These are phyloP conservation scores for Idaea straminata DNA, from an alignment of 2,888 invertebrate species.

Conservation along the genomic window DNA sequence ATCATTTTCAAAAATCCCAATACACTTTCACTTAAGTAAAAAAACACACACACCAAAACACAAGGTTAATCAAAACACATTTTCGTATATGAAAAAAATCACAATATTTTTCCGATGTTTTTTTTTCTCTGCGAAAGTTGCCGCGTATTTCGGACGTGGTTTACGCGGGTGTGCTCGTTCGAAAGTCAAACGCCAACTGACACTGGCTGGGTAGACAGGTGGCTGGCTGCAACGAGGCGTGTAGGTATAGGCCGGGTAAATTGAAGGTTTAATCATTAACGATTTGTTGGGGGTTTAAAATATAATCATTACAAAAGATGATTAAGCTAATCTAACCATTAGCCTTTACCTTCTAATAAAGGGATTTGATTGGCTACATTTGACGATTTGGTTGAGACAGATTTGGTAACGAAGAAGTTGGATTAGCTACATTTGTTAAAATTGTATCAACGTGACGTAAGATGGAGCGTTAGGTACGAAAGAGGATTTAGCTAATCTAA, in stretches of 20 bases:
- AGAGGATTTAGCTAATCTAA: too few species aligned
- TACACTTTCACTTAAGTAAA: constrained; percentile 65
- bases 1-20: constrained; percentile 59
- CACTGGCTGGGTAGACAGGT: constrained; percentile 57
- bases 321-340: too few species aligned
- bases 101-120: constrained; percentile 12
- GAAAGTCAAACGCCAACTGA: constrained; percentile 75
- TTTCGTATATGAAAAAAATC: constrained; percentile 8
- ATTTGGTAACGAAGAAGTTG: too few species aligned
- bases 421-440: too few species aligned
- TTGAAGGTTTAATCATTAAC: constrained; percentile 45
- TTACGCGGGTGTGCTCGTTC: constrained; percentile 56
- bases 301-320: too few species aligned
- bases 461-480: too few species aligned
- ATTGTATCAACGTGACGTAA: too few species aligned
- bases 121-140: constrained; percentile 24
- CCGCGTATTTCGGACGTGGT: constrained; percentile 35
- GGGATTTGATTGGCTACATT: too few species aligned
- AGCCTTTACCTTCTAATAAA: too few species aligned
- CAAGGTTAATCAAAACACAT: constrained; percentile 21
- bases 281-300: constrained; percentile 11
- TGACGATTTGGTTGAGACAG: too few species aligned
- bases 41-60: constrained; percentile 34
- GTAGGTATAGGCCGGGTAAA: constrained; percentile 46
- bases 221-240: constrained; percentile 36